Percentiles rank a stretch among this genome's conserved stretches.
These are phyloP conservation scores for Hydropsyche tenuis DNA, from an alignment of 1,140 invertebrate genomes.

Conservation along the genomic window DNA sequence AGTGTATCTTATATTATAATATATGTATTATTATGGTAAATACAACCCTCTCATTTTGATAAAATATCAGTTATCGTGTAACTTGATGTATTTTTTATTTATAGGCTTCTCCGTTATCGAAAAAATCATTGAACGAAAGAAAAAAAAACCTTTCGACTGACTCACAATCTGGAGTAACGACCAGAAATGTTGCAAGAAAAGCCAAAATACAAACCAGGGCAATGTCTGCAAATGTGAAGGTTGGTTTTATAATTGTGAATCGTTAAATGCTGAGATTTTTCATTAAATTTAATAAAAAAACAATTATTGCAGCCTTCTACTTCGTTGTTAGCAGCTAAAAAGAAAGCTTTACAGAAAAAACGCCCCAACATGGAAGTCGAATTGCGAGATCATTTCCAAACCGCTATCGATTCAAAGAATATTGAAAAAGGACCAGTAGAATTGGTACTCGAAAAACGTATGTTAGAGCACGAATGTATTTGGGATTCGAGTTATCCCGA, in stretches of 20 bases:
- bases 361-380: slow-evolving; percentile 56
- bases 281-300: background rate
- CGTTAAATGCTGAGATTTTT: background rate
- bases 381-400: slow-evolving; percentile 66
- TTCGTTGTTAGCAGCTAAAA: slow-evolving; percentile 65
- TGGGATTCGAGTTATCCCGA: slow-evolving; percentile 88
- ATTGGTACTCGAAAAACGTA: slow-evolving; percentile 77
- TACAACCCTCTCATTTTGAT: too few relatives aligned
- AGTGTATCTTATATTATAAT: too few relatives aligned
- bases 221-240: slow-evolving; percentile 62
- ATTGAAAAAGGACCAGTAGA: slow-evolving; percentile 71
- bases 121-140: slow-evolving; percentile 54
- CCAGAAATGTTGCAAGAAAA: slow-evolving; percentile 65
- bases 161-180: slow-evolving; percentile 56
- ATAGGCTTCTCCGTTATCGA: slow-evolving; percentile 56
- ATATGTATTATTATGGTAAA: background rate
- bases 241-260: slow-evolving; percentile 38
- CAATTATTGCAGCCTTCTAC: slow-evolving; percentile 59
- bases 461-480: slow-evolving; percentile 78
- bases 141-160: slow-evolving; percentile 56
- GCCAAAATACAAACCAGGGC: slow-evolving; percentile 69
- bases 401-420: slow-evolving; percentile 69
- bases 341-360: slow-evolving; percentile 64
- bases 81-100: slow-evolving; percentile 37
- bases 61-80: too few relatives aligned